Conservation (phyloP, 2,888 invertebrate genomes). For the Synanthedon andrenaeformis region DNA sequence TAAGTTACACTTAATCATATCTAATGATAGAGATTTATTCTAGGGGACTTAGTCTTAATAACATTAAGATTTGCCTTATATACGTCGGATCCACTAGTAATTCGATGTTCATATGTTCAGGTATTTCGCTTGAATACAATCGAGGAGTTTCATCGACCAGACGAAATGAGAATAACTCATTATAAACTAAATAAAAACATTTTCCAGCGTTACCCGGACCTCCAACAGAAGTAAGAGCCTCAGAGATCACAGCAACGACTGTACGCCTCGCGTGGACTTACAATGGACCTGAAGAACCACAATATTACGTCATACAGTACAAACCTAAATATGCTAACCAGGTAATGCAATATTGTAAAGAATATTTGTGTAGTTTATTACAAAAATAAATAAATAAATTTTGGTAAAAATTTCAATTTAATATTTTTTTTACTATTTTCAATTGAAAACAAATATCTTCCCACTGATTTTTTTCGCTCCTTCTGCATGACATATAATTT, state of each 20-base stretch:
- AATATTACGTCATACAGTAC: slow-evolving; percentile 96
- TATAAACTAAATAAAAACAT: background rate
- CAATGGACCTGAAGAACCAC: slow-evolving; percentile 88
- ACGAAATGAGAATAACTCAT: background rate
- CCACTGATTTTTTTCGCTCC: too few species aligned
- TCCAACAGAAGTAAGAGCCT: slow-evolving; percentile 89
- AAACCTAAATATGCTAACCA: slow-evolving; percentile 93
- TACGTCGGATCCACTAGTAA: too few species aligned
- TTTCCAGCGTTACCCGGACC: slow-evolving; percentile 87
- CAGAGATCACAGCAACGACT: slow-evolving; percentile 93
- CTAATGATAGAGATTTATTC: too few species aligned
- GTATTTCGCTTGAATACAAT: too few species aligned
- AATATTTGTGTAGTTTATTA: too few species aligned
- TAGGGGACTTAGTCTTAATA: too few species aligned
- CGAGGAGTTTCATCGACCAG: background rate
- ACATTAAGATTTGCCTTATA: too few species aligned
- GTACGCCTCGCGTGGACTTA: slow-evolving; percentile 95
- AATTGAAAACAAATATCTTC: too few species aligned
- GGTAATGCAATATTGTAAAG: slow-evolving; percentile 29
- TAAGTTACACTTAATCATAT: too few species aligned
- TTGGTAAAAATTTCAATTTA: background rate
- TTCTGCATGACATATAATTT: too few species aligned
- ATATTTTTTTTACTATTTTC: background rate
- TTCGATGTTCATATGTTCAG: too few species aligned
- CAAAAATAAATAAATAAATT: too few species aligned